Evolutionary conservation across 1,140 invertebrate genomes (phyloP), one percentile per base, ranked within the genome.

Genomic region (Drosophila sp.): DNA sequence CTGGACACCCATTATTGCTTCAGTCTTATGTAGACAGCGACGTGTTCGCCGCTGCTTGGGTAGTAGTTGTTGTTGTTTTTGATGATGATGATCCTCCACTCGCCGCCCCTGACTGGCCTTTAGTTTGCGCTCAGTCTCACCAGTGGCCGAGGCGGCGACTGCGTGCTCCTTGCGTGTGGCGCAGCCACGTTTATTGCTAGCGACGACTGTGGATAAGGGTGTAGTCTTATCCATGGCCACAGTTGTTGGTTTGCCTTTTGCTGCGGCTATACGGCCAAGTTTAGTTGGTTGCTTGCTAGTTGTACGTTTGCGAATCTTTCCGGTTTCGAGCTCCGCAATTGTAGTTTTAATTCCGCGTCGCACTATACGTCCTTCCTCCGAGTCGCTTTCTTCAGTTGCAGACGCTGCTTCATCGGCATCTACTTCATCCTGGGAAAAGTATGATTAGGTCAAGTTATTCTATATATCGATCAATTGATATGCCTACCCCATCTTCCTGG

Each of bases 11-110:
- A 73, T 70, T 38, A 73, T 50, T 69, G 69, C 50, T 70, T 91
- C 90, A 91, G 90, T 91, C 90, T 91, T 90, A 79, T 89, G 76
- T 57, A 91, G 77, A 69, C 86, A 89, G 68, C 90, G 90, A 67
- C 90, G 81, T 23, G 84, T 76, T 4, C 80, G 79, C 47, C 90
- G 81, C 72, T 73, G 75, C 60, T 74, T 84, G 44, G 64, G 40
- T 72, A 67, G 40, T 35, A 40, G 35, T 29, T 38, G 30, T 58
- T 71, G 17, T 32, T 54, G 44, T 27, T 38, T 38, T 11, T 50
- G 44, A 50, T 50, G 29, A 27, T 54, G 70, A 10, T 47, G 41
- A 54, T 70, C 47, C 55, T 55, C 56, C 29, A 23, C 29, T 25
- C 30, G 63, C 27, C 30, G 44, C 58, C 30, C 4, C 35, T 64